These are phyloP conservation scores for Leucophenga montana DNA, from an alignment of 2,888 invertebrate genomes.

Conservation along the genomic window DNA sequence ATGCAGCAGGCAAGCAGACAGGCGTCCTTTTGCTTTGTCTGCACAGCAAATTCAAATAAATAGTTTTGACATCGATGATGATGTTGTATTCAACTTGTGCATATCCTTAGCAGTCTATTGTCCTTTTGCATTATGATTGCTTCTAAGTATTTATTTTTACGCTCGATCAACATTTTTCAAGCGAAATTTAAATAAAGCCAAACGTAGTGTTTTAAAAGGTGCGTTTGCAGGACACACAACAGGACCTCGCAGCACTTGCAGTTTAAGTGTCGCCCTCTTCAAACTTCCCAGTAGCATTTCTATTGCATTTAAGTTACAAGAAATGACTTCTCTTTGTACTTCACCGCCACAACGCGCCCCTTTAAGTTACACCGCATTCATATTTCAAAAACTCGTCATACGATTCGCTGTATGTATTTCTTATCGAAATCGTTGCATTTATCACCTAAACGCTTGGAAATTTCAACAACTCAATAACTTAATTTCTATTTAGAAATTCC, in stretches of 20 bases:
- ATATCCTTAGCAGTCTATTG: neutral
- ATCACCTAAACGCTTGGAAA: slow-evolving; percentile 51
- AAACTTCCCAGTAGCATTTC: slow-evolving; percentile 24
- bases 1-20: slow-evolving; percentile 19
- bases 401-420: slow-evolving; percentile 33
- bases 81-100: neutral
- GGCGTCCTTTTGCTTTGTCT: neutral
- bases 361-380: neutral
- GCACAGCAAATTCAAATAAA: slow-evolving; percentile 20
- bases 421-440: slow-evolving; percentile 34
- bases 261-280: slow-evolving; percentile 44
- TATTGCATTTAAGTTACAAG: slow-evolving; percentile 26
- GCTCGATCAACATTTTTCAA: slow-evolving; percentile 27
- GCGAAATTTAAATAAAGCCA: slow-evolving; percentile 24
- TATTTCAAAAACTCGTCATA: neutral
- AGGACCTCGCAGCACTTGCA: slow-evolving; percentile 20
- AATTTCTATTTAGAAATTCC: too few relatives aligned
- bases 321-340: neutral
- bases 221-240: too few relatives aligned
- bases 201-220: slow-evolving; percentile 16
- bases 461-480: slow-evolving; percentile 47
- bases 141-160: neutral
- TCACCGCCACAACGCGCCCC: neutral
- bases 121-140: too few relatives aligned
- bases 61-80: neutral